phyloP scores from a whole-genome alignment of 2,888 invertebrate species.

The Caprella mutica region DNA sequence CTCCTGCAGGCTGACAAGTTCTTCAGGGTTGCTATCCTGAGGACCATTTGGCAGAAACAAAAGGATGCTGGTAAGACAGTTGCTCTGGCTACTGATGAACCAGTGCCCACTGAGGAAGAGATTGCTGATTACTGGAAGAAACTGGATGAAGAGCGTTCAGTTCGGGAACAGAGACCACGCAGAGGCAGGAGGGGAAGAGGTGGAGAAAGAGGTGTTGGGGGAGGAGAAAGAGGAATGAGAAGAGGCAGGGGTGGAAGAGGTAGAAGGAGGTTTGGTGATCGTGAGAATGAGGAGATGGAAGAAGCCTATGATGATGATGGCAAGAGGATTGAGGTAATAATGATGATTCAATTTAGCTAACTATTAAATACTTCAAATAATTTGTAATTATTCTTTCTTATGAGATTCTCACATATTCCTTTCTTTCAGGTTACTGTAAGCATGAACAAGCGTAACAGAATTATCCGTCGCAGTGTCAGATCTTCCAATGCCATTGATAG shows the following conservation, averaged over 20 bases:
- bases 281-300: constrained; percentile 1
- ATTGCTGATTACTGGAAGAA: constrained; percentile 11
- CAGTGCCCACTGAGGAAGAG: constrained; percentile 5
- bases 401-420: too few species aligned
- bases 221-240: constrained; percentile 19
- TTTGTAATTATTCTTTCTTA: neutral
- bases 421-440: constrained; percentile 31
- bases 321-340: constrained; percentile 26
- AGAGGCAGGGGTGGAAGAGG: constrained; percentile 12
- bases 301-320: too few species aligned
- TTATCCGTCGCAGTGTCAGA: constrained; percentile 29
- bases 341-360: neutral
- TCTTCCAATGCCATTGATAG: constrained; percentile 22
- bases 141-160: constrained; percentile 4
- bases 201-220: too few species aligned
- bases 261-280: neutral
- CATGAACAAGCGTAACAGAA: constrained; percentile 27
- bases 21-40: constrained; percentile 59
- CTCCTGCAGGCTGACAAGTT: constrained; percentile 59
- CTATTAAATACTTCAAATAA: neutral
- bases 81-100: neutral
- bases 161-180: neutral
- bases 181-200: constrained; percentile 1
- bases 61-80: neutral
- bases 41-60: constrained; percentile 38